Base-by-base conservation (phyloP, 1,140 invertebrate species). In the Colletes gigas region DNA sequence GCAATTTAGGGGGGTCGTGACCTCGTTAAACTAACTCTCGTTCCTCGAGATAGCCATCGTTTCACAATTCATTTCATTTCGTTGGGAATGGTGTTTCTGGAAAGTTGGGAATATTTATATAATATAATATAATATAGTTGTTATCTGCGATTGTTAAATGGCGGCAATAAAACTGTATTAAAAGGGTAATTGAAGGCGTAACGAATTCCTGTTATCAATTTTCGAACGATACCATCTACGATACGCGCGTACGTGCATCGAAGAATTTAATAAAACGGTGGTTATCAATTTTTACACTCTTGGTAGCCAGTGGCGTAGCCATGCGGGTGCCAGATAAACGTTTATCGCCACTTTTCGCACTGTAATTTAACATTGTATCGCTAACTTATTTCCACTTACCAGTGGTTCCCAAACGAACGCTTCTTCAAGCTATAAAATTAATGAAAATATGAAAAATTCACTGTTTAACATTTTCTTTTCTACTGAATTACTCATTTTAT, bases 261-360 rank as follows among this genome's bases (percentile, higher is more conserved):
- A 60, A 39, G 47, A 71, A 62, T 78, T 78, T 41, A 71, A 78
- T 71, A 71, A 78, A 78, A 17, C n/a, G 47, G 21, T 52, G 8
- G 14, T 54, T 9, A 77, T 69, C 75, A 50, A 57, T 70, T 60
- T 50, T 69, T 77, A 4, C 66, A 6, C 21, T 69, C 30, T 30
- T 30, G 30, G 30, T 30, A 30, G 30, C 30, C 30, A 30, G 30
- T 30, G 30, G 30, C 30, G 30, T 30, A 30, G 30, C 30, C 30
- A 30, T 30, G 30, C 30, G 30, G 30, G 30, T 30, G 30, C 10
- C 62, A 10, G 63, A 77, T 77, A 77, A 77, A 68, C 15, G 6
- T 30, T 68, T 77, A 69, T 77, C 73, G 60, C n/a, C 17, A 7
- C 50, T 55, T 67, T 68, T 21, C 30, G 10, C 3, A 4, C 12